Base-by-base conservation (phyloP, 2,888 invertebrate genomes). In the Aethes cnicana region DNA sequence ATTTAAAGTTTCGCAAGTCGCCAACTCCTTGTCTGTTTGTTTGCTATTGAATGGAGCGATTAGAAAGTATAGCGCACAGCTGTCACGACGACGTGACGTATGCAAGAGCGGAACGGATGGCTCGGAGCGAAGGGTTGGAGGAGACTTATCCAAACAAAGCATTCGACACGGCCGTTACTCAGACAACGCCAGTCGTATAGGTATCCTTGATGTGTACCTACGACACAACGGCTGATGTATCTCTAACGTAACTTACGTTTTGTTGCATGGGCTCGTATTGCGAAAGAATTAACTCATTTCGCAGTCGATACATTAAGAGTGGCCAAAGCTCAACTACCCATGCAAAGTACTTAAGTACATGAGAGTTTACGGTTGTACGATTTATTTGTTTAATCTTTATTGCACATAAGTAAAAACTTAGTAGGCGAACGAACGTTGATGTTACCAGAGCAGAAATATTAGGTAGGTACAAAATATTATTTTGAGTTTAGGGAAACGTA, bases 41-140 rank as follows among this genome's bases (percentile, higher is more conserved):
- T 83, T 81, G 78, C 66, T 73, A 74, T 80, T 84, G 77, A 81
- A 86, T 83, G 66, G 74, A 73, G 74, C 81, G 82, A 86, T 87
- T 86, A 86, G 86, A 88, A 88, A 87, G 87, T 84, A 75, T 74
- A 66, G 69, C 75, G 73, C 72, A 73, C 88, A 89, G 84, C 87
- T 87, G 88, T 86, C 86, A 85, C 81, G 81, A 74, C 63, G 74
- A 80, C 81, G 86, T 84, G 84, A 84, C 82, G 79, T 80, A 84
- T 75, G 78, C 77, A 73, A 70, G 81, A 87, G 86, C 80, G 86
- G 83, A 87, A 85, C 86, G 81, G 82, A 86, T 87, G 79, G 74
- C 68, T 74, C 63, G 63, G 63, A 66, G 74, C 75, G 75, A 83
- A 86, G 88, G 87, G 86, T 85, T 84, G 81, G 74, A 79, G 84